These are phyloP conservation scores for Tetrax tetrax DNA, from an alignment of 2,113 vertebrate genomes.

Conservation along the genomic window DNA sequence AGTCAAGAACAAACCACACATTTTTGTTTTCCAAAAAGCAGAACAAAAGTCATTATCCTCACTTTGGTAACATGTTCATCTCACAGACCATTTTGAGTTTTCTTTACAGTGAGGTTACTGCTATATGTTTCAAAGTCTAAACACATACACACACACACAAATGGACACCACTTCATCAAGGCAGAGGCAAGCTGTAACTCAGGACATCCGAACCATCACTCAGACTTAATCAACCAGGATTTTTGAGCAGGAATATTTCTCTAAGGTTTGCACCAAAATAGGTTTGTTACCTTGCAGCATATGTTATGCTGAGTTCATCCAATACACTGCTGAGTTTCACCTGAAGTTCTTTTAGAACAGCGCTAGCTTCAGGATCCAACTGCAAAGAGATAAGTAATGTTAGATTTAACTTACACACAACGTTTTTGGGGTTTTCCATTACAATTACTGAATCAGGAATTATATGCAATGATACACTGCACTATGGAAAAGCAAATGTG, in stretches of 20 bases:
- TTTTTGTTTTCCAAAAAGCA: background rate
- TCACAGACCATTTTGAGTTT: background rate
- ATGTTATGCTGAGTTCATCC: slow-evolving; percentile 90
- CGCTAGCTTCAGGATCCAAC: slow-evolving; percentile 93
- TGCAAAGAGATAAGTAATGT: slow-evolving; percentile 71
- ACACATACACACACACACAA: background rate
- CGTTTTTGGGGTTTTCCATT: background rate
- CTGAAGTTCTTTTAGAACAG: slow-evolving; percentile 92
- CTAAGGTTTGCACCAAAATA: background rate
- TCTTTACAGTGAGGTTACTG: background rate
- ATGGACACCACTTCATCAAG: background rate
- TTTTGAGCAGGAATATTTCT: background rate
- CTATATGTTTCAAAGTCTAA: background rate
- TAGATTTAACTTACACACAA: background rate
- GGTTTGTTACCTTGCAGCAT: slow-evolving; percentile 86
- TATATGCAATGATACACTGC: background rate
- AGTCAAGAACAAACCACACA: background rate
- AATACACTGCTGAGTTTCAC: slow-evolving; percentile 89
- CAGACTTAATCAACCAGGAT: background rate
- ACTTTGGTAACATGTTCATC: background rate
- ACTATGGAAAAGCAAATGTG: slow-evolving; percentile 36
- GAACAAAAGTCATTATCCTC: background rate
- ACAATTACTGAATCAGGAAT: background rate
- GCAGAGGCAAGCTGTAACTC: background rate
- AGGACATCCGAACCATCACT: background rate